Percentiles rank a stretch among this genome's conserved stretches.
Conservation (phyloP, 2,888 invertebrate species). For the Mythimna albipuncta region DNA sequence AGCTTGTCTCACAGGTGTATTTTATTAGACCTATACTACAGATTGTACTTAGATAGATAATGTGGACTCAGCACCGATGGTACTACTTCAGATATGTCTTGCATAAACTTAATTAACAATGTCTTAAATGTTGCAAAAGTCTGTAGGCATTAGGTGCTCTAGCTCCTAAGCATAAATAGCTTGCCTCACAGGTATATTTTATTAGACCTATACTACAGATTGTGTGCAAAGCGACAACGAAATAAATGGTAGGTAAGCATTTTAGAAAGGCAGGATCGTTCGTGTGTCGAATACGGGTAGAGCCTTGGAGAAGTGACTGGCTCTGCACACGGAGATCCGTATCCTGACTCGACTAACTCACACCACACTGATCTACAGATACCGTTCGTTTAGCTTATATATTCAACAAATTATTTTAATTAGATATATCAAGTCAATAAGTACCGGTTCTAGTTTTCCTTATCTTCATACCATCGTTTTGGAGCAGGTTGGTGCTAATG, state of each 20-base stretch:
- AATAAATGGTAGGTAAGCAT: conserved; percentile 69
- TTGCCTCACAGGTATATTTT: conserved; percentile 42
- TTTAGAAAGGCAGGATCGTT: conserved; percentile 81
- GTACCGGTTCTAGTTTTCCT: conserved; percentile 1
- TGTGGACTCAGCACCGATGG: neutral
- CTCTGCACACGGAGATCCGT: conserved; percentile 79
- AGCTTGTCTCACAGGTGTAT: conserved; percentile 30
- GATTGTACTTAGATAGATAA: conserved; percentile 36
- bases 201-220: conserved; percentile 50
- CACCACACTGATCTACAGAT: conserved; percentile 60
- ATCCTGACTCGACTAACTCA: conserved; percentile 71
- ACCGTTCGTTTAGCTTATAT: conserved; percentile 36
- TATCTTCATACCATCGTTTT: conserved; percentile 1
- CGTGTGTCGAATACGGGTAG: conserved; percentile 76
- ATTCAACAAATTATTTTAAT: conserved; percentile 38
- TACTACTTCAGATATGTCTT: conserved; percentile 11
- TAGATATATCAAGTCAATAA: conserved; percentile 2
- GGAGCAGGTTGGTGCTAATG: neutral
- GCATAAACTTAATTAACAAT: conserved; percentile 15
- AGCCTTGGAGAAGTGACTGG: conserved; percentile 85
- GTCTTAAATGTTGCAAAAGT: conserved; percentile 30
- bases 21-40: conserved; percentile 50
- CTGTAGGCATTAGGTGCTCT: neutral
- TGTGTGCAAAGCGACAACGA: conserved; percentile 58
- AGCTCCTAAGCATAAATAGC: conserved; percentile 6